These are phyloP conservation scores for Temnothorax unifasciatus DNA, from an alignment of 2,888 invertebrate genomes.

Conservation along the genomic window DNA sequence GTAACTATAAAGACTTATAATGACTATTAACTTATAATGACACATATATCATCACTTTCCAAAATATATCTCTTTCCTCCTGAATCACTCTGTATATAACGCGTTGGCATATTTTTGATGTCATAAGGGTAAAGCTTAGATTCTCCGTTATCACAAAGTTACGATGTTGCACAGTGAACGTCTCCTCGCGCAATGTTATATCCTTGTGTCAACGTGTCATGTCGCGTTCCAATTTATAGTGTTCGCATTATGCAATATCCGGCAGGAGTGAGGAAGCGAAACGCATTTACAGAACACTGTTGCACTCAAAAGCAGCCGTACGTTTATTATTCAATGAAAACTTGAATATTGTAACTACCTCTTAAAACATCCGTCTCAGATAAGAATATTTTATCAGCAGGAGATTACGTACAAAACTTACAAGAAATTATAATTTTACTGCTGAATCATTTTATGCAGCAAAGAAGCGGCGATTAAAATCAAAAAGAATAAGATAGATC, in stretches of 20 bases:
- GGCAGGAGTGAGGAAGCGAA: slow-evolving; percentile 2
- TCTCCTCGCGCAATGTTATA: slow-evolving; percentile 50
- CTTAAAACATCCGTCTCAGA: background rate
- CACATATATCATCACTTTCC: background rate
- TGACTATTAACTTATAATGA: background rate
- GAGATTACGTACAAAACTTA: background rate
- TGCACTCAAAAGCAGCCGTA: background rate
- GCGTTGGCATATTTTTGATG: slow-evolving; percentile 44
- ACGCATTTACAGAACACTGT: slow-evolving; percentile 13
- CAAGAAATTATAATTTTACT: background rate
- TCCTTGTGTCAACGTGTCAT: slow-evolving; percentile 55
- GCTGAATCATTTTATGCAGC: background rate
- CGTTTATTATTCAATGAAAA: slow-evolving; percentile 13
- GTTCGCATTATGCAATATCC: slow-evolving; percentile 48
- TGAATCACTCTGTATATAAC: background rate
- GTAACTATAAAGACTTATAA: background rate
- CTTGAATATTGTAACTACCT: background rate
- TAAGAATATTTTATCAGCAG: background rate
- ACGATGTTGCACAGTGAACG: slow-evolving; percentile 51
- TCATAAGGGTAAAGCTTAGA: slow-evolving; percentile 33
- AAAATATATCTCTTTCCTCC: slow-evolving; percentile 1
- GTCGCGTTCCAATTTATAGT: slow-evolving; percentile 56
- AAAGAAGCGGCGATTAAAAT: background rate
- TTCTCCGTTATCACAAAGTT: slow-evolving; percentile 57
- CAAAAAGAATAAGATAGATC: background rate